Percentiles rank a stretch among this genome's conserved stretches.
Evolutionary conservation across 2,113 vertebrate genomes (phyloP).

Genomic region (Phasianus colchicus): DNA sequence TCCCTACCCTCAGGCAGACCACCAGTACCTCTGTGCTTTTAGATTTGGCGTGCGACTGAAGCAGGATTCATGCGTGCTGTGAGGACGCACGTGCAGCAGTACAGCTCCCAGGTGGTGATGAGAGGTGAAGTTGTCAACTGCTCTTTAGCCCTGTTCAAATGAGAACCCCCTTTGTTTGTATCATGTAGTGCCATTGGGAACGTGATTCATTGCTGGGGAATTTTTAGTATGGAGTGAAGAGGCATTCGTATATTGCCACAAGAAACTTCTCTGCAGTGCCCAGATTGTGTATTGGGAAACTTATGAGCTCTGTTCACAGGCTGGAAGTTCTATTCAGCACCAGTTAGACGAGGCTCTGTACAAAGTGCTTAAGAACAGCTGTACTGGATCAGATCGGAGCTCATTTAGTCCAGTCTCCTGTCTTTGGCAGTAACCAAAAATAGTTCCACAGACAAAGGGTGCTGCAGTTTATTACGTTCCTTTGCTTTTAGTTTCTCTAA

Average conservation of each 20-base stretch:
- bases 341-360: background rate
- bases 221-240: background rate
- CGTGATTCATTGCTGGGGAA: background rate
- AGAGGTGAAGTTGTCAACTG: background rate
- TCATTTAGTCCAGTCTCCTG: background rate
- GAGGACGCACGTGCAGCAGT: fast-evolving
- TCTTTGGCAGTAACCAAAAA: background rate
- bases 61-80: fast-evolving
- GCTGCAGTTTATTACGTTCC: background rate
- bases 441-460: background rate
- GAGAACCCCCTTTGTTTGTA: background rate
- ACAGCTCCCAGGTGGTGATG: background rate
- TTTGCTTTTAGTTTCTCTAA: background rate
- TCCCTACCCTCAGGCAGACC: too few relatives aligned
- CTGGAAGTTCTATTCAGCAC: background rate
- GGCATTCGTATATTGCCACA: fast-evolving
- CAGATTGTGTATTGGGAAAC: background rate
- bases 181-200: background rate
- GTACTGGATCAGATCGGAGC: background rate
- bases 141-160: background rate
- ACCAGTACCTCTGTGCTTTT: background rate
- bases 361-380: background rate
- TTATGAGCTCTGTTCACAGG: background rate
- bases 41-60: background rate
- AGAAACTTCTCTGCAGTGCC: background rate